Conservation (phyloP, 2,113 vertebrate species). For the Sylvilagus bachmani region DNA sequence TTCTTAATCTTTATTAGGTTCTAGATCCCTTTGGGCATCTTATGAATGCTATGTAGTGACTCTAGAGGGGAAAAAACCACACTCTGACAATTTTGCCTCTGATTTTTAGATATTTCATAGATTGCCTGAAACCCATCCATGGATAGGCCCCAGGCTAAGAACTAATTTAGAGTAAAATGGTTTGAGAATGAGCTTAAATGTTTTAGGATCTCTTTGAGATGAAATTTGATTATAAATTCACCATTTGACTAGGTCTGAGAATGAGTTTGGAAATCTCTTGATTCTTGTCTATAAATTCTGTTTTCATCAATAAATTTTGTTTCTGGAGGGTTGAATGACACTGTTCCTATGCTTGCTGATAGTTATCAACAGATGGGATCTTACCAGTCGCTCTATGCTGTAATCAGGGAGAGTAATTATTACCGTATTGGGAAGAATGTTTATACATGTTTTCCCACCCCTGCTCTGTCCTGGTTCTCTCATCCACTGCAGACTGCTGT, state of each 20-base stretch:
- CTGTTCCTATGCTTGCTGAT: neutral
- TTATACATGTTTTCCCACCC: neutral
- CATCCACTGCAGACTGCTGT: neutral
- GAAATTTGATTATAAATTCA: slow-evolving; percentile 75
- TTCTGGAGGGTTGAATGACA: neutral
- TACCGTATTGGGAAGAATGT: neutral
- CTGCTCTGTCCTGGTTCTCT: neutral
- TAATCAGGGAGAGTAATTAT: neutral
- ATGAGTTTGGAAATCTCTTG: slow-evolving; percentile 81
- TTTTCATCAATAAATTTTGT: neutral
- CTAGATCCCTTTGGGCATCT: neutral
- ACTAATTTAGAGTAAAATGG: neutral
- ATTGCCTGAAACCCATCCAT: neutral
- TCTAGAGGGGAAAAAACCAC: neutral
- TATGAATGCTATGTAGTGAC: neutral
- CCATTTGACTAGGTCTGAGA: slow-evolving; percentile 82
- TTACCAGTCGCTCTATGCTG: neutral
- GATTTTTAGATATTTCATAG: neutral
- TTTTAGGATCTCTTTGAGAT: slow-evolving; percentile 76
- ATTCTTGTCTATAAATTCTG: neutral
- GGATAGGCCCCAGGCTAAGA: neutral
- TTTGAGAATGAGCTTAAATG: slow-evolving; percentile 82
- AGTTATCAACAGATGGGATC: neutral
- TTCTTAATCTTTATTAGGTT: neutral
- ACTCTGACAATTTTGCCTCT: neutral